phyloP scores from a whole-genome alignment of 1,140 invertebrate genomes.

The Trichonephila clavata region DNA sequence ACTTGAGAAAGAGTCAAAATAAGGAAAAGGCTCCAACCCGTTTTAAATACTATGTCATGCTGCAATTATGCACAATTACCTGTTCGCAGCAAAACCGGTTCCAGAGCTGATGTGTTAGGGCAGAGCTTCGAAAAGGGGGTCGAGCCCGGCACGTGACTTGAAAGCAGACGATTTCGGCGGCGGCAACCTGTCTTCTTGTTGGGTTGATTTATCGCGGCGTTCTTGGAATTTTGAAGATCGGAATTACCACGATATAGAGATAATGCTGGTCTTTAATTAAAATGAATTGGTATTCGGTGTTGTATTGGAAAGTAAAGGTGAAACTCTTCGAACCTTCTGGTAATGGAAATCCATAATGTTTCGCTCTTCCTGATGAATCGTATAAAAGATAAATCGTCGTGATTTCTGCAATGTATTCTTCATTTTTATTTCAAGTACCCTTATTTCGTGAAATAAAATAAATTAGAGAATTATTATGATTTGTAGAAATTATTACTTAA shows the following conservation, averaged over 20 bases:
- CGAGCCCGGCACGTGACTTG: not conserved
- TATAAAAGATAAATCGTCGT: too few relatives aligned
- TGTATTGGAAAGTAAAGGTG: not conserved
- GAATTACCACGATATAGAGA: conserved; percentile 4
- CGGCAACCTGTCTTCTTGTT: not conserved
- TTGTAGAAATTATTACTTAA: too few relatives aligned
- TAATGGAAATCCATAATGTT: not conserved
- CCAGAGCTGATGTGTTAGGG: not conserved
- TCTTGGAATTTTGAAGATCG: conserved; percentile 1
- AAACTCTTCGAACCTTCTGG: not conserved
- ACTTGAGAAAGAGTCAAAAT: not conserved
- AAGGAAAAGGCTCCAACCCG: not conserved
- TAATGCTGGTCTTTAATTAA: not conserved
- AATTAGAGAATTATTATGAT: too few relatives aligned
- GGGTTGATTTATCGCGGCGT: not conserved
- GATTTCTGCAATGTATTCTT: too few relatives aligned
- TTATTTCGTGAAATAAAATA: too few relatives aligned
- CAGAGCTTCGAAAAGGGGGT: conserved; percentile 1
- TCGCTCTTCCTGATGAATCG: too few relatives aligned
- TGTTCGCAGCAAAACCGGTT: not conserved
- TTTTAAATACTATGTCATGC: conserved; percentile 24
- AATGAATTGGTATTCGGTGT: not conserved
- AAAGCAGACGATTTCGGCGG: not conserved
- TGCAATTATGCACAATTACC: conserved; percentile 34
- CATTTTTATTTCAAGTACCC: too few relatives aligned